A percentile compares a stretch with the other conserved stretches of the same genome.
phyloP scores from a whole-genome alignment of 1,140 invertebrate genomes.

The Drosophila willistoni region DNA sequence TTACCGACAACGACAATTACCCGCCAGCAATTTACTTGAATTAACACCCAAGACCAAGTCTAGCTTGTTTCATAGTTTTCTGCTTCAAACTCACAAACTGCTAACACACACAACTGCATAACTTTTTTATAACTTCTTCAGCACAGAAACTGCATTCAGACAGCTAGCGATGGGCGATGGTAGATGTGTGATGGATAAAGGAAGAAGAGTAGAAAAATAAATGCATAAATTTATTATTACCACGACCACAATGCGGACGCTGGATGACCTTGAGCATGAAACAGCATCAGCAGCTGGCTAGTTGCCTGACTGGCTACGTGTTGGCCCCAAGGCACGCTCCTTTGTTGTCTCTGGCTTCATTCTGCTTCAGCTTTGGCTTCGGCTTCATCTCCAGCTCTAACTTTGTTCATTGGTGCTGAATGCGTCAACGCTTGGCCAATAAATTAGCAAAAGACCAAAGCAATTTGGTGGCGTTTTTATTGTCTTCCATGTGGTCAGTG shows the following conservation, averaged over 20 bases:
- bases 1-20: slow-evolving; percentile 70
- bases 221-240: slow-evolving; percentile 76
- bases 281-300: slow-evolving; percentile 19
- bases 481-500: slow-evolving; percentile 31
- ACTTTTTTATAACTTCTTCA: slow-evolving; percentile 69
- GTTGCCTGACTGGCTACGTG: slow-evolving; percentile 41
- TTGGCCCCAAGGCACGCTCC: slow-evolving; percentile 32
- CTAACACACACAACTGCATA: slow-evolving; percentile 15
- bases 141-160: slow-evolving; percentile 16
- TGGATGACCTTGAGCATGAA: slow-evolving; percentile 58
- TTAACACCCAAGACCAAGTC: slow-evolving; percentile 60
- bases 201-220: slow-evolving; percentile 25
- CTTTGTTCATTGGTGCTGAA: slow-evolving; percentile 22
- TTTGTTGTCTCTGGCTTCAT: slow-evolving; percentile 36
- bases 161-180: too few relatives aligned
- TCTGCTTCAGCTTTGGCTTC: too few relatives aligned
- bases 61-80: slow-evolving; percentile 8
- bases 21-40: slow-evolving; percentile 72
- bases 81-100: slow-evolving; percentile 4
- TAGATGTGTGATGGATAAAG: too few relatives aligned
- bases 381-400: slow-evolving; percentile 33
- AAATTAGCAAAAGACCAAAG: slow-evolving; percentile 54
- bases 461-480: slow-evolving; percentile 52
- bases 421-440: slow-evolving; percentile 46
- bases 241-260: slow-evolving; percentile 50